A percentile compares a stretch with the other conserved stretches of the same genome.
These are phyloP conservation scores for Pseudomyrmex flavicornis DNA, from an alignment of 1,140 invertebrate genomes.

Conservation along the genomic window DNA sequence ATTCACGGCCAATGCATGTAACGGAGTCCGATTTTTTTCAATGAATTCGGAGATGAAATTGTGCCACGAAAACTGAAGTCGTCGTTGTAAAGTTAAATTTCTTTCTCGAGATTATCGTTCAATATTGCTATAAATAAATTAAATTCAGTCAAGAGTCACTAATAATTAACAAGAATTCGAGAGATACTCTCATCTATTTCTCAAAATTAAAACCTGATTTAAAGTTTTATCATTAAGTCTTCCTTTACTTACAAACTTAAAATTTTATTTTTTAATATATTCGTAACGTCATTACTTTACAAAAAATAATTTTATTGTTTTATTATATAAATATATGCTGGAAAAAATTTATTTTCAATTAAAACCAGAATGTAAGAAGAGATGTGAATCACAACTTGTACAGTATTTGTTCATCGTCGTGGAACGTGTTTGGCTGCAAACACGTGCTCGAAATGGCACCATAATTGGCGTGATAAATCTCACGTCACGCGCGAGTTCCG, in stretches of 20 bases:
- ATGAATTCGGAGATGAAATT: background rate
- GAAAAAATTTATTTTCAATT: constrained; percentile 7
- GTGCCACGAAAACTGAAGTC: background rate
- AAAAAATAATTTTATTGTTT: no score
- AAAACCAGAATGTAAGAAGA: background rate
- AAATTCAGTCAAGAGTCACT: background rate
- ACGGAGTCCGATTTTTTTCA: background rate
- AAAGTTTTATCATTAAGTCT: background rate
- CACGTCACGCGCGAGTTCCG: constrained; percentile 41
- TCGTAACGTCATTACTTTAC: background rate
- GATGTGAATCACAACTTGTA: constrained; percentile 14
- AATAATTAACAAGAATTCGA: background rate
- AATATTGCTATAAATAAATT: background rate
- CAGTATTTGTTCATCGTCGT: constrained; percentile 27
- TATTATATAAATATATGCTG: no score
- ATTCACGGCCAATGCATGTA: constrained; percentile 18
- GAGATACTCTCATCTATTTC: background rate
- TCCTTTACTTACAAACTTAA: background rate
- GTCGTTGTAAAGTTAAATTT: background rate
- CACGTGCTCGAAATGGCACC: constrained; percentile 76
- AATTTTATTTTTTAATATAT: background rate
- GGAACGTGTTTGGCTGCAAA: constrained; percentile 74
- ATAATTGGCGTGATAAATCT: constrained; percentile 77
- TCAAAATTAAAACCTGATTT: background rate
- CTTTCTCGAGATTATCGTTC: background rate